Evolutionary conservation across 2,113 vertebrate genomes (phyloP).

Genomic region (Emydocephalus ijimae): DNA sequence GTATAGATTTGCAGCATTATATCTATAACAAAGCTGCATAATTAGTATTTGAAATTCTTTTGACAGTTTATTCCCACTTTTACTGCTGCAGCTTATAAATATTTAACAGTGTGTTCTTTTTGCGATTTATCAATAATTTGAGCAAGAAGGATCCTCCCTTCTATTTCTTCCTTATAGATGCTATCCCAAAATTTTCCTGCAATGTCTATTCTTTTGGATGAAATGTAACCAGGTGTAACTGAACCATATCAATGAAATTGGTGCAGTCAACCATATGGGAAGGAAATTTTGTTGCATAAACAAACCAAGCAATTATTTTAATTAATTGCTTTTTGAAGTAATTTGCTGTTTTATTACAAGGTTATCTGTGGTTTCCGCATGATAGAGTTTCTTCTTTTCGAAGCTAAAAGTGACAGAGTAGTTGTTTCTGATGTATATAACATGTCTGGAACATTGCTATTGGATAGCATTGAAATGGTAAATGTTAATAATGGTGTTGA

Average conservation of each 20-base stretch:
- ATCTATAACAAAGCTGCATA: not conserved
- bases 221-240: not conserved
- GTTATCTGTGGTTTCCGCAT: not conserved
- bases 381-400: not conserved
- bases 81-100: not conserved
- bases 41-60: not conserved
- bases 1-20: not conserved
- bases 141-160: not conserved
- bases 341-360: not conserved
- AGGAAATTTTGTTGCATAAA: not conserved
- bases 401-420: not conserved
- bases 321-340: not conserved
- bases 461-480: not conserved
- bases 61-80: not conserved
- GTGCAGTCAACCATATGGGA: not conserved
- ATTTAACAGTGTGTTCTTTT: not conserved
- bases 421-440: not conserved
- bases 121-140: not conserved
- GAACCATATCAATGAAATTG: not conserved
- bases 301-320: not conserved
- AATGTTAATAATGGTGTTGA: not conserved
- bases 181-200: not conserved
- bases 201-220: not conserved
- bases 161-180: not conserved
- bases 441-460: not conserved